Base-by-base conservation (phyloP, 2,888 invertebrate genomes). In the Agriopis aurantiaria region DNA sequence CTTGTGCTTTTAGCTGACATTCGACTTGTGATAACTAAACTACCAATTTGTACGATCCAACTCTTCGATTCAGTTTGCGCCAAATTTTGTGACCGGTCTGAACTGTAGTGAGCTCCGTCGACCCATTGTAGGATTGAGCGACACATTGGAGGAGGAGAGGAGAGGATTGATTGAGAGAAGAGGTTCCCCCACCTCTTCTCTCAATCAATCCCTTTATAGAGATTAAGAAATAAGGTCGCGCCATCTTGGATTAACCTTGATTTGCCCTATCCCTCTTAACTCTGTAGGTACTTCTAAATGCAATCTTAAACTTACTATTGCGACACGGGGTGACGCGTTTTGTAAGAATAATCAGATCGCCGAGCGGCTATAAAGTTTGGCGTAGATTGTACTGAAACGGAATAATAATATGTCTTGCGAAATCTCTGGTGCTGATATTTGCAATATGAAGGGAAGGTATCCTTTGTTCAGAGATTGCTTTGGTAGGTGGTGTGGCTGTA, bases 1-100 rank as follows among this genome's bases (percentile, higher is more conserved):
- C 71, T 68, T 65, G 61, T 48, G 53, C 40, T 48, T 4, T 46
- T 62, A 46, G 49, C 59, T 72, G 69, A 52, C 64, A 69, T 72
- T 69, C 53, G 43, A 53, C 63, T 62, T n/a, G 52, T 60, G 60
- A 57, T 69, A 33, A 33, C 33, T 33, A 58, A 66, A 67, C 63
- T 61, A 57, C 57, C 10, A 8, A 56, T 63, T 69, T 58, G 45
- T 64, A 68, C 68, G 59, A 72, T 60, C 55, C 49, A 41, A 49
- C 53, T 58, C 46, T n/a, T 65, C 40, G 55, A 55, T 12, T 55
- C 40, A 55, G n/a, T 40, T 40, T 40, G 12, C 8, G n/a, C 45
- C 10, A 11, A 58, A 8, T 45, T 17, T 46, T 59, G 23, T 33
- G 46, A 3, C 53, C 14, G 48, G 51, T 40, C 57, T 49, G 33